Conservation (phyloP, 2,113 vertebrate genomes). For the Azemiops feae region DNA sequence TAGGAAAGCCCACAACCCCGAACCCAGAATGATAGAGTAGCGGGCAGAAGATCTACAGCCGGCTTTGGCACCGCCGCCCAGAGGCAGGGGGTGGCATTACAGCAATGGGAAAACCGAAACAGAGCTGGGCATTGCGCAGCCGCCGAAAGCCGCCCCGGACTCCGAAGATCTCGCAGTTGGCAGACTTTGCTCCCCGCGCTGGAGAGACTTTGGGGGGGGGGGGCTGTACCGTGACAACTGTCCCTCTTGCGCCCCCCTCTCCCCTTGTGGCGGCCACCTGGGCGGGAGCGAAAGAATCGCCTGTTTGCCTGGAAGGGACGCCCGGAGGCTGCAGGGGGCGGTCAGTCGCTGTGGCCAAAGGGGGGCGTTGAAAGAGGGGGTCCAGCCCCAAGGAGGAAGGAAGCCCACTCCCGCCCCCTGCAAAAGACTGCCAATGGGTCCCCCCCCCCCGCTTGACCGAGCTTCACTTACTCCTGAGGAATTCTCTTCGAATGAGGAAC, state of each 20-base stretch:
- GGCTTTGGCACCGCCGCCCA: not conserved
- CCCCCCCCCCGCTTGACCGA: too few species aligned
- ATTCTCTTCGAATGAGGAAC: not conserved
- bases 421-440: not conserved
- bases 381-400: too few species aligned
- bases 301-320: not conserved
- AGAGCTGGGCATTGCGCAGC: not conserved
- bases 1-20: not conserved
- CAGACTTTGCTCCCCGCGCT: not conserved
- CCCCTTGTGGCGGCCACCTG: not conserved
- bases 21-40: not conserved
- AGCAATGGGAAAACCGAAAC: not conserved
- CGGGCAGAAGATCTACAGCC: not conserved
- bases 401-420: too few species aligned
- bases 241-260: not conserved
- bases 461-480: not conserved
- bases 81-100: not conserved
- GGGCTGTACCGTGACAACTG: not conserved
- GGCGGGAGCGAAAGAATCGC: not conserved
- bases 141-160: not conserved
- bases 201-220: not conserved
- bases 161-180: not conserved
- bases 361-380: not conserved
- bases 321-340: not conserved
- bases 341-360: not conserved